phyloP scores from a whole-genome alignment of 2,888 invertebrate species.

The Pristionchus arcanus region DNA sequence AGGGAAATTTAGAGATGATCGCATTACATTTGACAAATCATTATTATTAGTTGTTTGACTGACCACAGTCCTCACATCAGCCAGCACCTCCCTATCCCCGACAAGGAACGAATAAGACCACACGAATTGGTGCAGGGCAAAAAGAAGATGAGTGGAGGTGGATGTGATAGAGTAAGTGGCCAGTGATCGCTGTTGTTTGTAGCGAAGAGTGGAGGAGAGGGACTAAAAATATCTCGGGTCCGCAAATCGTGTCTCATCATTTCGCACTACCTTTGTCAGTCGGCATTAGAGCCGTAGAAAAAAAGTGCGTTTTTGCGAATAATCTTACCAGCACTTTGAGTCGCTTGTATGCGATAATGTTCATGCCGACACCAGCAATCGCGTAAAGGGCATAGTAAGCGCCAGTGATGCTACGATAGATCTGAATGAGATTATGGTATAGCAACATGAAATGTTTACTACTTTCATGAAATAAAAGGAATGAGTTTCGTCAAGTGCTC shows the following conservation, averaged over 20 bases:
- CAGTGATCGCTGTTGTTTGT: background rate
- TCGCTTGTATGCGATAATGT: background rate
- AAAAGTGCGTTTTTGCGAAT: too few relatives aligned
- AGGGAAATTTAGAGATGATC: too few relatives aligned
- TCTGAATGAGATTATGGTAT: too few relatives aligned
- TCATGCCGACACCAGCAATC: background rate
- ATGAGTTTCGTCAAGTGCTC: too few relatives aligned
- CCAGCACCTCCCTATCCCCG: background rate
- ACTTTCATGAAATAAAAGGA: too few relatives aligned
- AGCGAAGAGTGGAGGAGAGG: background rate
- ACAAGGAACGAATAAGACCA: background rate
- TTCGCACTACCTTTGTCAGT: too few relatives aligned
- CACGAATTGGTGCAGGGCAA: background rate
- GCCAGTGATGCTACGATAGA: background rate
- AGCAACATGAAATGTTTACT: too few relatives aligned
- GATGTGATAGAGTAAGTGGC: background rate
- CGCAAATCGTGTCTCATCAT: too few relatives aligned
- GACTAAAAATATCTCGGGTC: too few relatives aligned
- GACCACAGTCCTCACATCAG: background rate
- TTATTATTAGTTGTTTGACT: background rate
- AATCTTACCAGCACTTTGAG: background rate
- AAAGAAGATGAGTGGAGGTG: background rate
- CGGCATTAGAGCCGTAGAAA: too few relatives aligned
- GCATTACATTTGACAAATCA: too few relatives aligned
- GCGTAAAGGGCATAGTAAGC: background rate